Percentiles rank a stretch among this genome's conserved stretches.
These are phyloP conservation scores for Amphipoea oculea DNA, from an alignment of 2,888 invertebrate species.

Conservation along the genomic window DNA sequence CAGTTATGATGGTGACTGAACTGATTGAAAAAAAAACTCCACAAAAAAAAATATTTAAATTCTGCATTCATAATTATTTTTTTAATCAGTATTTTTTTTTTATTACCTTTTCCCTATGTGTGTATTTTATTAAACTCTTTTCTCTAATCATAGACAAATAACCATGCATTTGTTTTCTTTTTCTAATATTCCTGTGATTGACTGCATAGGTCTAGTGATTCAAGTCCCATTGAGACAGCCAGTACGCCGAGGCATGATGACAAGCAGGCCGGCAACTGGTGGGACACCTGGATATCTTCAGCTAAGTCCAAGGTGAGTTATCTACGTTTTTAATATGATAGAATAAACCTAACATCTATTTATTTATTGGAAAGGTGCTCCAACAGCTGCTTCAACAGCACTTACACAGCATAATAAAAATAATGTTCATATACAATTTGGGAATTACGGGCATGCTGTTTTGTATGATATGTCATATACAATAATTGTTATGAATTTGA, in stretches of 20 bases:
- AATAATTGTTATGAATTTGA: no score
- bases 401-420: neutral
- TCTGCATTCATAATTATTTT: neutral
- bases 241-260: conserved; percentile 76
- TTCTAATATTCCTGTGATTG: neutral
- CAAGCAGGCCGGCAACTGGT: conserved; percentile 86
- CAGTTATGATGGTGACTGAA: neutral
- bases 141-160: neutral
- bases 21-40: neutral
- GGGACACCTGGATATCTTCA: conserved; percentile 91
- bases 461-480: neutral
- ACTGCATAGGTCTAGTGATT: conserved; percentile 74
- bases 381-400: neutral
- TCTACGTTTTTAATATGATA: neutral
- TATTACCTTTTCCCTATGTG: neutral
- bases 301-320: conserved; percentile 90
- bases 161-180: neutral
- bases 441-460: neutral
- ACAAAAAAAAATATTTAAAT: neutral
- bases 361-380: neutral
- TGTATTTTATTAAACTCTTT: no score
- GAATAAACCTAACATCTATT: neutral
- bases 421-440: neutral
- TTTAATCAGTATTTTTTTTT: neutral
- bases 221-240: conserved; percentile 75